A percentile compares a stretch with the other conserved stretches of the same genome.
Conservation (phyloP, 2,113 vertebrate genomes). For the Spheniscus mendiculus region DNA sequence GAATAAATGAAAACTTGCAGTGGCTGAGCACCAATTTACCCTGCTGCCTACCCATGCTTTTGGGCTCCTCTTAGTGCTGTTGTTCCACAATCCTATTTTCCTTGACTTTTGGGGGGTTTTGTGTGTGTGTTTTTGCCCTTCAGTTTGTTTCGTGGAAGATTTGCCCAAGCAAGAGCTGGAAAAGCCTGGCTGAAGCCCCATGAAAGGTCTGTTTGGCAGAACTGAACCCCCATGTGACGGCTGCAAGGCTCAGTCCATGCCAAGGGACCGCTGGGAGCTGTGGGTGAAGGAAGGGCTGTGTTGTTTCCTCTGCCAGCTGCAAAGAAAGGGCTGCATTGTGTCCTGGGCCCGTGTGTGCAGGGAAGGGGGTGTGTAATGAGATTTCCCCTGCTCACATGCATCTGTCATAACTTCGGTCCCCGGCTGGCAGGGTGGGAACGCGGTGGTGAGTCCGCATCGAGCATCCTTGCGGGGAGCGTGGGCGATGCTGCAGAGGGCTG, state of each 20-base stretch:
- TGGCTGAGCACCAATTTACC: neutral
- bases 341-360: neutral
- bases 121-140: neutral
- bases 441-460: accelerated
- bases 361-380: neutral
- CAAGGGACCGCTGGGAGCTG: neutral
- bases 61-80: neutral
- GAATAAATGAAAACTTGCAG: neutral
- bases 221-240: accelerated
- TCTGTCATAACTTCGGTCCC: neutral
- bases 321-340: neutral
- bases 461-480: accelerated
- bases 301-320: neutral
- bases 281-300: neutral
- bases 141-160: neutral
- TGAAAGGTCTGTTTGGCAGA: neutral
- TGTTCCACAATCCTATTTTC: neutral
- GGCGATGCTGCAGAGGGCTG: neutral
- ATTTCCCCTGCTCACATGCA: neutral
- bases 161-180: neutral
- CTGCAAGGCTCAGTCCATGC: neutral
- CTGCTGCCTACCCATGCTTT: neutral
- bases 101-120: neutral
- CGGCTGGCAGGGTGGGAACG: accelerated
- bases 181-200: neutral